phyloP scores from a whole-genome alignment of 2,797 vertebrate species.

The Micropoecilia bifurca region DNA sequence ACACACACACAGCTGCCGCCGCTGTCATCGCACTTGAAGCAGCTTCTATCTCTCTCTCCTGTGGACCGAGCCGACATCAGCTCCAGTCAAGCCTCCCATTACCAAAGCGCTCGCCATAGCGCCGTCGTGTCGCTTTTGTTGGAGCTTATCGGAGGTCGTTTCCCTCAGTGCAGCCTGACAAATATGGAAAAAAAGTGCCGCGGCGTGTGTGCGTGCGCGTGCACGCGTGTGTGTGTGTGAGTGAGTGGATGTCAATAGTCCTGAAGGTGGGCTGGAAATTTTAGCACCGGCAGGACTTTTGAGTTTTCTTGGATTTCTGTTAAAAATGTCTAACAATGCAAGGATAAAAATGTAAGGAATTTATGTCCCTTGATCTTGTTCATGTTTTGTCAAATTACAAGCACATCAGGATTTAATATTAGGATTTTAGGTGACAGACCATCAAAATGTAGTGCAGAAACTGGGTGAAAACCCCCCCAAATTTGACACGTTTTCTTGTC shows the following conservation, averaged over 20 bases:
- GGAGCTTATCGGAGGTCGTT: constrained; percentile 62
- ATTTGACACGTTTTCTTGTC: too few species aligned
- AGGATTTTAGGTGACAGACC: background rate
- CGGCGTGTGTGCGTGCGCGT: constrained; percentile 32
- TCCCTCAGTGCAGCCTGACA: constrained; percentile 53
- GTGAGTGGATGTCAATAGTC: constrained; percentile 33
- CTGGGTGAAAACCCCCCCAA: background rate
- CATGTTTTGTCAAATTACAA: background rate
- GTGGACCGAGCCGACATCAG: constrained; percentile 49
- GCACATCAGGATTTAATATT: background rate
- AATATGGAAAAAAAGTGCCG: constrained; percentile 57
- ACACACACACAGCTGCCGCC: constrained; percentile 4
- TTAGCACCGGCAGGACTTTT: constrained; percentile 12
- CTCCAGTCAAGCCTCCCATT: constrained; percentile 52
- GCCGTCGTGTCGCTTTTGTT: constrained; percentile 60
- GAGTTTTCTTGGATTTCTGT: constrained; percentile 13
- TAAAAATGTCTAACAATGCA: background rate
- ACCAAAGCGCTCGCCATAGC: constrained; percentile 57
- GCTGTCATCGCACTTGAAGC: constrained; percentile 54
- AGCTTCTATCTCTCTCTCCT: constrained; percentile 55
- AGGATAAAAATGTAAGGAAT: background rate
- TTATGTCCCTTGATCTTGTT: background rate
- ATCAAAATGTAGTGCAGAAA: background rate
- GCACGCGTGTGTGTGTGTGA: constrained; percentile 24
- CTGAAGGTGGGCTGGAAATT: constrained; percentile 20